These are phyloP conservation scores for Pyrgus malvae DNA, from an alignment of 2,888 invertebrate species.

Conservation along the genomic window DNA sequence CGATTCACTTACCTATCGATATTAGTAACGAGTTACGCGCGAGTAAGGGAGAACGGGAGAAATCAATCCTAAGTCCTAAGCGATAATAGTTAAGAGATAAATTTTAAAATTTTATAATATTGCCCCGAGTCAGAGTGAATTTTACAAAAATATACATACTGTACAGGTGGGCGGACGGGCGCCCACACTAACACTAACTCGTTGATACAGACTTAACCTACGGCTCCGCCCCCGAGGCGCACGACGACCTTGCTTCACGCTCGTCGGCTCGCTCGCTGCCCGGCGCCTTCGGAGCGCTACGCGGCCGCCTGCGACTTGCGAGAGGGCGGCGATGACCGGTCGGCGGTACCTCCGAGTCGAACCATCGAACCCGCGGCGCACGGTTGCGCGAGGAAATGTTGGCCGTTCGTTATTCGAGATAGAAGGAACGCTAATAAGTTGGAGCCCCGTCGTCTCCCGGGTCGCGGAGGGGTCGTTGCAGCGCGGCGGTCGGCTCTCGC, in stretches of 20 bases:
- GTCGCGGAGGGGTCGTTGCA: background rate
- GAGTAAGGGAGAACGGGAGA: background rate
- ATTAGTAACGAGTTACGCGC: background rate
- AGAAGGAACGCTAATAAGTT: background rate
- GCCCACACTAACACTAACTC: constrained; percentile 67
- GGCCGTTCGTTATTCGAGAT: background rate
- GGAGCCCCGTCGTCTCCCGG: background rate
- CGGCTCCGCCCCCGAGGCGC: constrained; percentile 20
- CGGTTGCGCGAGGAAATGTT: background rate
- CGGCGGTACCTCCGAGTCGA: no score
- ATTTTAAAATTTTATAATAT: constrained; percentile 73
- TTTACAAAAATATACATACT: constrained; percentile 81
- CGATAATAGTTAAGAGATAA: constrained; percentile 64
- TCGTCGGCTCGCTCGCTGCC: no score
- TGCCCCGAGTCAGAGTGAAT: constrained; percentile 76
- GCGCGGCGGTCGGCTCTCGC: constrained; percentile 9
- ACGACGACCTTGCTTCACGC: no score
- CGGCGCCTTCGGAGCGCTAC: no score
- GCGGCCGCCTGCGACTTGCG: background rate
- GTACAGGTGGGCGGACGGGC: constrained; percentile 74
- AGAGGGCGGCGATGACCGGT: background rate
- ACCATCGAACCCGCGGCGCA: no score
- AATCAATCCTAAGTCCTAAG: constrained; percentile 56
- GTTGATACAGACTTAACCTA: constrained; percentile 72
- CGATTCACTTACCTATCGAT: background rate